These are phyloP conservation scores for Laticauda colubrina DNA, from an alignment of 2,113 vertebrate species.

Conservation along the genomic window DNA sequence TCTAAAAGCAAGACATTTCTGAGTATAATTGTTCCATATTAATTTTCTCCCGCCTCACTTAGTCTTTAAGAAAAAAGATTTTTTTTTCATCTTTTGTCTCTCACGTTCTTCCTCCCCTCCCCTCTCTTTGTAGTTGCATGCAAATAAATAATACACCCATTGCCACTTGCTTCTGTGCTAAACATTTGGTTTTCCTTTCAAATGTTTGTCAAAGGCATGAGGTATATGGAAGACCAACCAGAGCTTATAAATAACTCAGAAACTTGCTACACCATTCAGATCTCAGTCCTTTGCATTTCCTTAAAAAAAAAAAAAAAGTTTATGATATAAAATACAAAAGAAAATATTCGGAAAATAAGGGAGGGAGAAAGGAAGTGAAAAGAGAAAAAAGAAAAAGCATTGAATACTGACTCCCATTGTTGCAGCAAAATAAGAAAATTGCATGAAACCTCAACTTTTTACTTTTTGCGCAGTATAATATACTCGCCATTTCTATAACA, in stretches of 20 bases:
- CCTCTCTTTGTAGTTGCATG: neutral
- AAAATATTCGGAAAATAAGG: neutral
- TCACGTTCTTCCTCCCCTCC: neutral
- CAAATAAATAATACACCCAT: constrained; percentile 6
- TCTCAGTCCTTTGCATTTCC: constrained; percentile 5
- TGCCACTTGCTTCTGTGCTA: constrained; percentile 9
- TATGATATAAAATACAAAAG: neutral
- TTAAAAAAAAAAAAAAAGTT: neutral
- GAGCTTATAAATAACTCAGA: constrained; percentile 23
- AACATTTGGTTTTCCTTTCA: neutral
- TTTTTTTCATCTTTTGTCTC: neutral
- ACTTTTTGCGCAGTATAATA: neutral
- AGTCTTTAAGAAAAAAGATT: neutral
- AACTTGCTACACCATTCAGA: constrained; percentile 32
- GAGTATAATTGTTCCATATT: neutral
- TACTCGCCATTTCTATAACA: neutral
- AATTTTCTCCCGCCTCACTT: constrained; percentile 33
- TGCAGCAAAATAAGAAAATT: neutral
- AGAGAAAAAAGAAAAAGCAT: neutral
- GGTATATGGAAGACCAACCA: neutral
- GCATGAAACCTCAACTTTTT: neutral
- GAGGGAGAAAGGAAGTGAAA: neutral
- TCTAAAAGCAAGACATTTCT: constrained; percentile 42
- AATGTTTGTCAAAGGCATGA: neutral
- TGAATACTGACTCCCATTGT: neutral